Evolutionary conservation across 2,888 invertebrate species (phyloP).

Genomic region (Drosophila antonietae): DNA sequence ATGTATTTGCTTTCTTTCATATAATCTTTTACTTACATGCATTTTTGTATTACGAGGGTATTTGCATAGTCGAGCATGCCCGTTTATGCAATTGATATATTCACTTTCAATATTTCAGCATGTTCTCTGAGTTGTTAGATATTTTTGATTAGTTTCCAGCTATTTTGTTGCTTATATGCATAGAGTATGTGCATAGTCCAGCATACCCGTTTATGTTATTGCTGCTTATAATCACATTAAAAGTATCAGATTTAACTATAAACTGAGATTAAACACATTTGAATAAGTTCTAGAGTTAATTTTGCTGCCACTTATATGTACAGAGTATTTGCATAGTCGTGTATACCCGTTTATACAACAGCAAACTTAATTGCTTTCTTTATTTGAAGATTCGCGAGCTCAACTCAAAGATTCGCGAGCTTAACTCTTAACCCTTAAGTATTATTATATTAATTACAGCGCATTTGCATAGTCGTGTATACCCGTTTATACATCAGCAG

Average conservation of each 20-base stretch:
- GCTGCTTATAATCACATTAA: neutral
- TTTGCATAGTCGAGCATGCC: neutral
- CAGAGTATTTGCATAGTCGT: neutral
- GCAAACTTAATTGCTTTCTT: slow-evolving; percentile 18
- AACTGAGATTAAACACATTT: neutral
- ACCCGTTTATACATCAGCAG: no score
- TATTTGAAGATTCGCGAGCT: no score
- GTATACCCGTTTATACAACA: neutral
- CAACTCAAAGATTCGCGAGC: no score
- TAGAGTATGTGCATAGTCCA: neutral
- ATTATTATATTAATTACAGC: neutral
- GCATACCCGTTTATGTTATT: neutral
- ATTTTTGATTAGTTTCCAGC: neutral
- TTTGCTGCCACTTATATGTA: neutral
- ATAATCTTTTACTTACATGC: no score
- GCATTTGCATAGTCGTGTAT: slow-evolving; percentile 9
- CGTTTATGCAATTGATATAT: no score
- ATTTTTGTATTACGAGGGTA: no score
- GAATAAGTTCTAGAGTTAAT: no score
- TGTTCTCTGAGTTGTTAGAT: neutral
- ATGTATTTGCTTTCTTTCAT: no score
- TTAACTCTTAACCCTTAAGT: no score
- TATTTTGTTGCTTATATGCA: neutral
- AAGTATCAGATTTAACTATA: neutral
- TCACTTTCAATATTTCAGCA: no score